A percentile compares a stretch with the other conserved stretches of the same genome.
These are phyloP conservation scores for Myotis pilosus DNA, from an alignment of 2,797 vertebrate species.

Conservation along the genomic window DNA sequence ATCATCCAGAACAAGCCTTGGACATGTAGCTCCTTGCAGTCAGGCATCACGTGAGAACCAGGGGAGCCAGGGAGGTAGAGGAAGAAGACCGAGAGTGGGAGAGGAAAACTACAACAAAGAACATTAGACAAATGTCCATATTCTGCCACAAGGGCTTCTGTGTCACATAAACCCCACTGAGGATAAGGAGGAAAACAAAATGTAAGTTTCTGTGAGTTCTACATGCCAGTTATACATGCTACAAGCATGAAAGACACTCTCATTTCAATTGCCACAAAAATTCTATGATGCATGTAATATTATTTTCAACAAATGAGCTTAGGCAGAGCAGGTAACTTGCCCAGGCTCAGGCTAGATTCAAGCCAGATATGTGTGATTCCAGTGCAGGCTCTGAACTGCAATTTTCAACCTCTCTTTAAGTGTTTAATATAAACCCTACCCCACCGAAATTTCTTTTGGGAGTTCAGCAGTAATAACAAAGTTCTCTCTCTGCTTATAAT, in stretches of 20 bases:
- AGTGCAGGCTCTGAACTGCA: background rate
- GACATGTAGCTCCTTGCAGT: conserved; percentile 11
- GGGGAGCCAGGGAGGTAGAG: background rate
- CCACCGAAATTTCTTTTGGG: background rate
- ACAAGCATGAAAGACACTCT: background rate
- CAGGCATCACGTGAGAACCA: conserved; percentile 2
- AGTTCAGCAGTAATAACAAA: background rate
- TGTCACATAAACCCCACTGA: background rate
- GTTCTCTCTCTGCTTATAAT: background rate
- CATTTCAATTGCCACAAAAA: background rate
- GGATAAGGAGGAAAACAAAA: background rate
- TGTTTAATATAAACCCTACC: background rate
- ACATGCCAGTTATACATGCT: background rate
- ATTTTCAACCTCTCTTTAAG: background rate
- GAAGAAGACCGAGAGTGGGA: background rate
- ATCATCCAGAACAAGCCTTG: conserved; percentile 8
- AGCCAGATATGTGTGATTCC: background rate
- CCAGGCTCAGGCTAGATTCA: background rate
- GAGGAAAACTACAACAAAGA: background rate
- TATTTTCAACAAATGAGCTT: conserved; percentile 25
- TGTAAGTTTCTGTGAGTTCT: background rate
- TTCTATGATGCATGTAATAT: background rate
- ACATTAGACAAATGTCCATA: background rate
- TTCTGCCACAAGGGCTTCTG: background rate
- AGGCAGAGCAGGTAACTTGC: background rate